Evolutionary conservation across 2,113 vertebrate species (phyloP).

Genomic region (Speoplatyrhinus poulsoni): DNA sequence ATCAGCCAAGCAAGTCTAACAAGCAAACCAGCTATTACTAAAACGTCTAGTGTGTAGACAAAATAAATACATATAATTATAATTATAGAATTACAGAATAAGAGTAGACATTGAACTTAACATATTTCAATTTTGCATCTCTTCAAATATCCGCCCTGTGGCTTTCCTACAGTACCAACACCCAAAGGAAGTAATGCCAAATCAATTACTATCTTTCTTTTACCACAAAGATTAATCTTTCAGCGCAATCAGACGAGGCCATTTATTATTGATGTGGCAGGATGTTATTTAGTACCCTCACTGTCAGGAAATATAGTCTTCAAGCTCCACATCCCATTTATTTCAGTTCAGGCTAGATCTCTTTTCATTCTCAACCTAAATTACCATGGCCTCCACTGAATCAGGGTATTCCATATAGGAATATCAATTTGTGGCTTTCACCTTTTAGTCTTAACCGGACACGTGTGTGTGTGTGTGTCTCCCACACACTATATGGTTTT

Average conservation of each 20-base stretch:
- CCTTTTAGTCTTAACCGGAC: background rate
- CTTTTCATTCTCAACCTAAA: constrained; percentile 20
- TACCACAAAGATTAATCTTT: constrained; percentile 49
- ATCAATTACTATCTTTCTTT: constrained; percentile 35
- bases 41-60: no score
- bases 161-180: background rate
- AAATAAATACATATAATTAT: no score
- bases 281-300: constrained; percentile 22
- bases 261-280: constrained; percentile 39
- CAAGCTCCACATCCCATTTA: background rate
- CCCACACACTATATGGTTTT: background rate
- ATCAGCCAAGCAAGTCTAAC: no score
- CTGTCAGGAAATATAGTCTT: background rate
- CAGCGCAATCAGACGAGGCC: constrained; percentile 23
- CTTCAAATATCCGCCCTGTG: no score
- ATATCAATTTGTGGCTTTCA: constrained; percentile 9
- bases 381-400: constrained; percentile 25
- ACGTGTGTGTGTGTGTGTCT: background rate
- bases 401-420: constrained; percentile 23
- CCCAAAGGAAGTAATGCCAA: constrained; percentile 41
- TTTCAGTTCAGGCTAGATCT: constrained; percentile 40
- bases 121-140: no score
- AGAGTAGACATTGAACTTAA: no score
- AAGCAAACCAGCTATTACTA: no score
- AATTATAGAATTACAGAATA: no score